Base-by-base conservation (phyloP, 2,888 invertebrate species). In the Drosophila eohydei region DNA sequence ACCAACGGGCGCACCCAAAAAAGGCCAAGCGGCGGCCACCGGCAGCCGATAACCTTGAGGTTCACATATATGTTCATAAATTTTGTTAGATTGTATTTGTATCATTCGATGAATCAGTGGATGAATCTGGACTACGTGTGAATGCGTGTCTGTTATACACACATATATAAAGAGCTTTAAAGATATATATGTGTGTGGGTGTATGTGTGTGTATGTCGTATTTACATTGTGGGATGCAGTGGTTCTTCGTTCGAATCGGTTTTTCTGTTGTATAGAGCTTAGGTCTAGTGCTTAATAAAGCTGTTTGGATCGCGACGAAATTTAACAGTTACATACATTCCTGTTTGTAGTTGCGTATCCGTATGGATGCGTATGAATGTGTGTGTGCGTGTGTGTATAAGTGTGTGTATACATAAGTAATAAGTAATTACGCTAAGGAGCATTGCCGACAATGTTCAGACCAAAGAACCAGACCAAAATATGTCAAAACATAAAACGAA, bases 11-110 rank as follows among this genome's bases (percentile, higher is more conserved):
- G 91, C 88, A 64, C 94, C 94, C 93, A 96, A 94, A 95, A 96
- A 96, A 93, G 96, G 95, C 96, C 96, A 96, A 93, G 96, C 93
- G 94, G 96, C 93, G 94, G 95, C 95, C 94, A 95, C 95, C 92
- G 96, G 95, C 94, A 96, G 95, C 93, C 96, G 95, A 94, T 95
- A 95, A 94, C 96, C 96, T 95, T 91, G 62, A 74, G 73, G 82
- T 89, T 70, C 69, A 81, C 68, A 68, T 62, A 44, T 52, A 77
- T 38, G 55, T 63, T 85, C 64, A 82, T 76, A 67, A 83, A 71
- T 78, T 74, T 83, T 61, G 71, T 74, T 79, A 78, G 72, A 67
- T 69, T 77, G 54, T 68, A 28, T 56, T 58, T 38, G 21, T 65
- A 60, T 56, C 76, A 76, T 52, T 67, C 46, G 36, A 69, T 69